These are phyloP conservation scores for Columba guinea DNA, from an alignment of 2,797 vertebrate genomes.

Conservation along the genomic window DNA sequence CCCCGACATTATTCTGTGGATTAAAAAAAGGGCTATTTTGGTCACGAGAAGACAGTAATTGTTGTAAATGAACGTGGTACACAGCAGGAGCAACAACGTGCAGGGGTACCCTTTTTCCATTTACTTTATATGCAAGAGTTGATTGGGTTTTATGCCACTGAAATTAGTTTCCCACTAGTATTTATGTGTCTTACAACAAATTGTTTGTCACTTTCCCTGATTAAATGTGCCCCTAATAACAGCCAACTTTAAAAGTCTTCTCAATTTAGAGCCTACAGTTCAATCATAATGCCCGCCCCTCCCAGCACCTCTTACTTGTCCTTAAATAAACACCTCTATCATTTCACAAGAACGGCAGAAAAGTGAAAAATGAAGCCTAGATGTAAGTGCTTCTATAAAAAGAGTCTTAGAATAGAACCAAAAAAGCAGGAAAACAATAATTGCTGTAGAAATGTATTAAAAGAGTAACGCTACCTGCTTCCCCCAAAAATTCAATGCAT, in stretches of 20 bases:
- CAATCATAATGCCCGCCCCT: conserved; percentile 48
- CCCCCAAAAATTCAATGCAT: neutral
- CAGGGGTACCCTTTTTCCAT: neutral
- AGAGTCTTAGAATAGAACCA: neutral
- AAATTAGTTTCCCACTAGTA: conserved; percentile 66
- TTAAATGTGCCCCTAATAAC: conserved; percentile 65
- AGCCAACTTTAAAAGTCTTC: conserved; percentile 58
- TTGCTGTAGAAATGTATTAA: neutral
- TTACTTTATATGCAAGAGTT: conserved; percentile 48
- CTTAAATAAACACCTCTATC: conserved; percentile 65
- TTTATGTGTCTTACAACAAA: conserved; percentile 70
- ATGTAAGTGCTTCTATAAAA: neutral
- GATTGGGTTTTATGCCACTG: conserved; percentile 48
- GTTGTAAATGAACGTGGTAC: neutral
- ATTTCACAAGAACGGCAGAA: conserved; percentile 24
- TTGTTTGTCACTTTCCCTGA: conserved; percentile 68
- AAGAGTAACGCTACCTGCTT: neutral
- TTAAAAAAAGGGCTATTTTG: neutral
- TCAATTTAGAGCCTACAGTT: conserved; percentile 48
- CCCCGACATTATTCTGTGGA: neutral
- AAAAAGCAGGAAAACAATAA: neutral
- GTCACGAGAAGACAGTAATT: conserved; percentile 16
- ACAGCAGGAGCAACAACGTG: neutral
- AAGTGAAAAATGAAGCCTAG: neutral
- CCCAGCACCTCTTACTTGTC: conserved; percentile 31